Evolutionary conservation across 53 echinoderm and acorn worm genomes (phyloP), one percentile per base, ranked within the genome.

Genomic region (Holothuria leucospilota): DNA sequence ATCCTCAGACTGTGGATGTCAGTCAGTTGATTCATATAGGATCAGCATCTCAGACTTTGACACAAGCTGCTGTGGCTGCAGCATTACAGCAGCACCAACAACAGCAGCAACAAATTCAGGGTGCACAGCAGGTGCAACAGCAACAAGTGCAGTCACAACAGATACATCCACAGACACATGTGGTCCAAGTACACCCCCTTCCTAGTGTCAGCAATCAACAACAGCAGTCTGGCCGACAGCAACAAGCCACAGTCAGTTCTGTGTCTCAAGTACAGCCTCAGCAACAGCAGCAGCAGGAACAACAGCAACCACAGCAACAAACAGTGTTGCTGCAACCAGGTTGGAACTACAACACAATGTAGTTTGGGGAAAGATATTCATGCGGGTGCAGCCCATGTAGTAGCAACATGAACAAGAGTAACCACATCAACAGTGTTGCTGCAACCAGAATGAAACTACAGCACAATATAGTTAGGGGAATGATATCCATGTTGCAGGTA

Each of bases 1-100:
- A 49, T 20, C 30, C 59, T 27, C 62, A 73, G 56, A 63, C 88
- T 68, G 91, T 91, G 7, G 91, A 90, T 42, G 91, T 93, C 62
- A 88, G 85, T 59, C 90, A 90, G 29, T 81, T 93, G 30, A 84
- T 88, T 15, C 91, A 89, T 59, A 69, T 87, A 5, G 86, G 77
- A 18, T 85, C 92, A 66, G 59, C 91, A 79, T 56, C 90, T 81
- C 85, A 92, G 85, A 42, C 89, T 10, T 91, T 93, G 86, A 84
- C 92, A 8, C 95, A 92, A 86, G 94, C 93, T 38, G 85, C 93
- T 13, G 69, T 86, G 0, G 88, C 90, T 23, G 69, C 86, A 41
- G 13, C 29, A 7, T 78, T 81, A 51, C 94, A 92, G 68, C 77
- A 63, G 30, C 86, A 84, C 25, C 88, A 87, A 9, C 88, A 90